Base-by-base conservation (phyloP, 37 sponge, comb jelly and placozoan species). In the Hormiphora californensis region DNA sequence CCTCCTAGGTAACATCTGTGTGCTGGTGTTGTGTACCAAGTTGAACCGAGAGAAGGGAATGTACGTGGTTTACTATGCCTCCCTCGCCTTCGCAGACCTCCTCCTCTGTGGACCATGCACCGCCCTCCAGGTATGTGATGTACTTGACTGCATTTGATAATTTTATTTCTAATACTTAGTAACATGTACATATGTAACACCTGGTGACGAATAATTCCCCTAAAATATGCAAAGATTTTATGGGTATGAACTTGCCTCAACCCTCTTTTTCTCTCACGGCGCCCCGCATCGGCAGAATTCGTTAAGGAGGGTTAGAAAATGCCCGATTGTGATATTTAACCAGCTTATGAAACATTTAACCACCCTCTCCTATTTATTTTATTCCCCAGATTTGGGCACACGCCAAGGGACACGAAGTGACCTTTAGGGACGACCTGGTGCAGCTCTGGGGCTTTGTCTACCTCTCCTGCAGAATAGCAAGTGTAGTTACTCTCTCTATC, bases 31-130 rank as follows among this genome's bases (percentile, higher is more conserved):
- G 17, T 73, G 81, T 41, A 46, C 44, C 12, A 73, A 41, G 38
- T 46, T 73, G 25, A 39, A 41, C 44, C 9, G 23, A 30, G 81
- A 73, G 27, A 46, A 43, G 19, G 81, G 81, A 0, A 39, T 73
- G 46, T 73, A 73, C 46, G 81, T 22, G 4, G 43, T 73, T 19
- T 73, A 73, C 81, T 73, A 73, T 46, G 81, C 81, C 3, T 73
- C 81, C 27, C 81, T 73, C n/a, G 81, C 81, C 21, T 27, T 73
- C 27, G 32, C 81, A 1, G 81, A 73, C 23, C 44, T 73, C n/a
- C 46, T 73, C 23, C 81, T 73, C 5, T 43, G 35, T 9, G 81
- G 81, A 32, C 81, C 81, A 12, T 73, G 81, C 23, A 43, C 43
- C 27, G 43, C 43, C 17, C 81, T 46, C 1, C 81, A 73, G 81